phyloP scores from a whole-genome alignment of 2,113 vertebrate genomes.

The Acanthisitta chloris region DNA sequence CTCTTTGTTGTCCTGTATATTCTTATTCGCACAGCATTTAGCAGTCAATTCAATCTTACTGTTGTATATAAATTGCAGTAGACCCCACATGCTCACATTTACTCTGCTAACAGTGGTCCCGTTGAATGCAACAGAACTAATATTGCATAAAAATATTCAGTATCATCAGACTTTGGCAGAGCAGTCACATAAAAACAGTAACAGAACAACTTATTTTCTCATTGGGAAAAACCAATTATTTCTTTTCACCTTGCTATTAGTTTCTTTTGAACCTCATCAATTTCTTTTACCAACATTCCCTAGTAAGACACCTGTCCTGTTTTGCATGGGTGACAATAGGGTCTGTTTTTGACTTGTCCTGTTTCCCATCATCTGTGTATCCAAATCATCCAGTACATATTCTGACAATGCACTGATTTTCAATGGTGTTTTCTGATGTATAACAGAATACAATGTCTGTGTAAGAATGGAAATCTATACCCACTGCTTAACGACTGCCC shows the following conservation, averaged over 20 bases:
- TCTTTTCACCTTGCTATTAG: not conserved
- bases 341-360: not conserved
- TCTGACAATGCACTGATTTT: not conserved
- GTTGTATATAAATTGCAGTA: not conserved
- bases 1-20: not conserved
- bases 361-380: not conserved
- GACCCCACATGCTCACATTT: not conserved
- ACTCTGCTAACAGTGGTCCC: not conserved
- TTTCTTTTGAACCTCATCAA: not conserved
- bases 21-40: not conserved
- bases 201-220: not conserved
- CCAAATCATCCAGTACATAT: not conserved
- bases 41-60: not conserved
- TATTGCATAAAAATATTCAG: not conserved
- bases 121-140: not conserved
- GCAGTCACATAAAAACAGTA: not conserved
- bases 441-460: not conserved
- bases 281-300: not conserved
- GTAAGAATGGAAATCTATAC: not conserved
- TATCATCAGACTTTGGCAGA: not conserved
- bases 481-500: not conserved
- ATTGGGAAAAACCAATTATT: not conserved
- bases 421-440: accelerated
- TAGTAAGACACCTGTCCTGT: not conserved
- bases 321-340: not conserved